phyloP scores from a whole-genome alignment of 92 coral and sea anemone species.

The Palythoa grandis region DNA sequence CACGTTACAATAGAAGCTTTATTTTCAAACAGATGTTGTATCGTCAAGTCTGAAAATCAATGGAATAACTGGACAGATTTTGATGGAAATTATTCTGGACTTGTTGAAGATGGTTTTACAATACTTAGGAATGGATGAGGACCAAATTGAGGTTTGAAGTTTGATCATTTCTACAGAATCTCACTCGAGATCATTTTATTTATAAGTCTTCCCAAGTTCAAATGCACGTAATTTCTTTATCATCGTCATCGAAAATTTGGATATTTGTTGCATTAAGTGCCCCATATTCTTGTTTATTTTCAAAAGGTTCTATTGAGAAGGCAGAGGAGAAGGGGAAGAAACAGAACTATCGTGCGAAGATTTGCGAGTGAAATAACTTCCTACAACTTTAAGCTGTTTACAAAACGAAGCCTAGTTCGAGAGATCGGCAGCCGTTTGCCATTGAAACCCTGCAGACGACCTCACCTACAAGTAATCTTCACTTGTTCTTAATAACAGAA shows the following conservation, averaged over 20 bases:
- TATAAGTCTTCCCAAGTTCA: background rate
- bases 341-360: constrained; percentile 76
- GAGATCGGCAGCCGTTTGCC: constrained; percentile 94
- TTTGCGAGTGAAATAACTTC: constrained; percentile 65
- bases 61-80: constrained; percentile 3
- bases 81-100: constrained; percentile 72
- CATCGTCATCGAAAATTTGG: background rate
- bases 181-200: too few relatives aligned
- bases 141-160: constrained; percentile 67
- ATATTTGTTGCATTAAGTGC: constrained; percentile 2
- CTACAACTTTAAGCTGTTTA: constrained; percentile 58
- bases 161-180: background rate
- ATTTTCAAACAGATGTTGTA: background rate
- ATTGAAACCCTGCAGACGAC: constrained; percentile 78
- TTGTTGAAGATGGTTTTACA: constrained; percentile 59
- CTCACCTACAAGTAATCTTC: constrained; percentile 77
- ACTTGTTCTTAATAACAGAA: too few relatives aligned
- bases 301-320: constrained; percentile 42
- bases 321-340: constrained; percentile 58
- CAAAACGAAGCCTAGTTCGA: constrained; percentile 84
- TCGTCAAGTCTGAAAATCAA: background rate
- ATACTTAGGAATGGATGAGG: constrained; percentile 79
- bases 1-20: constrained; percentile 12
- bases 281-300: constrained; percentile 4
- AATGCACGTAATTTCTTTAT: background rate